Evolutionary conservation across 2,888 invertebrate genomes (phyloP), one percentile per base, ranked within the genome.

Genomic region (Drosophila subsilvestris): DNA sequence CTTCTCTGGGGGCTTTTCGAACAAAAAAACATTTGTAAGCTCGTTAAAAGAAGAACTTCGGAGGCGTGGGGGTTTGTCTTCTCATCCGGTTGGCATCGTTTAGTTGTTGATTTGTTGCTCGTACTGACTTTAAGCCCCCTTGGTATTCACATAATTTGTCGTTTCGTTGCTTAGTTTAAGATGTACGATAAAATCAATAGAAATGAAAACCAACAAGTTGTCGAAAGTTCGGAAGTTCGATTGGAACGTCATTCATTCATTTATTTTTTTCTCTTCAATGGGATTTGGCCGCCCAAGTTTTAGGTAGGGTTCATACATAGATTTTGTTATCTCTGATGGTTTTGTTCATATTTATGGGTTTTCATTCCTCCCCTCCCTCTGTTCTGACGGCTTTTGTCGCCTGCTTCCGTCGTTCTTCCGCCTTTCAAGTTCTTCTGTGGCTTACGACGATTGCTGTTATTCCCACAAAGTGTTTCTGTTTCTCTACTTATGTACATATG

Each of bases 161-260:
- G 86, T 54, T 43, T 57, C 22, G 22, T 22, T 22, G 0, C 22
- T 87, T 72, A 67, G 62, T 65, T 55, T 48, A 54, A 61, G 55
- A 54, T 45, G 47, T n/a, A 37, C 20, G n/a, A 47, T 29, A 61
- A 70, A 57, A 42, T 43, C 42, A 27, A 57, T 18, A 58, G 55
- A 61, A 22, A 65, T 43, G 37, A 27, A 54, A 43, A 57, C 29
- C 56, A 68, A 73, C 7, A 42, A 73, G 22, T 65, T 73, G 70
- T 75, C 66, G 80, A 83, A 86, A 83, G 83, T 86, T 83, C 83
- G 86, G 83, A 88, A 83, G 83, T 88, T 74, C 66, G 50, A 77
- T 72, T 66, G 66, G 70, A 49, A 49, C 37, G 42, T 32, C 50
- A 67, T 75, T 75, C 69, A 72, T 62, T 66, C 74, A 86, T 79